Evolutionary conservation across 2,888 invertebrate species (phyloP).

Genomic region (Coenonympha arcania): DNA sequence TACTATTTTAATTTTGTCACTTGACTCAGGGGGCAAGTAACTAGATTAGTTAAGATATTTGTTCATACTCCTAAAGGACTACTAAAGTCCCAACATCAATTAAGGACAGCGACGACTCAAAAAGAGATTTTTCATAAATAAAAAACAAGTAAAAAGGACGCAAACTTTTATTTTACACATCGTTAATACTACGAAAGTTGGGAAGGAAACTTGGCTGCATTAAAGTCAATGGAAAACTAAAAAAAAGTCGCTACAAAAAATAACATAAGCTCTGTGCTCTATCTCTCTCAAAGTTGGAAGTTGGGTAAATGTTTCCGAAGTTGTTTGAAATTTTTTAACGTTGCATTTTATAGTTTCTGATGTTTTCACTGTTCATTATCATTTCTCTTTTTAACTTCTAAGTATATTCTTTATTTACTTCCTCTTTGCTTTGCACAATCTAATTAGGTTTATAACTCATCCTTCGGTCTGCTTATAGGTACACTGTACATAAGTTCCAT

Average conservation of each 20-base stretch:
- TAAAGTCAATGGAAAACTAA: constrained; percentile 49
- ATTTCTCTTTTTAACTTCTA: background rate
- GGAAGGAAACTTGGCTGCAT: constrained; percentile 44
- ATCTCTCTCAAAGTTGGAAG: constrained; percentile 44
- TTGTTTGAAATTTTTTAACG: constrained; percentile 41
- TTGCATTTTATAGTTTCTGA: constrained; percentile 29
- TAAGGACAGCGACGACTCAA: no score
- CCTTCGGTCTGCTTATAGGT: no score
- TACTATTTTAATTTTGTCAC: no score
- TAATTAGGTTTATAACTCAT: no score
- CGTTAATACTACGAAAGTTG: constrained; percentile 44
- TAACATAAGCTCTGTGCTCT: constrained; percentile 39
- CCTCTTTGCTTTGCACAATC: no score
- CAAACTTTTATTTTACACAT: constrained; percentile 27
- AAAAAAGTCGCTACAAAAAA: constrained; percentile 38
- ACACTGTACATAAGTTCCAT: no score
- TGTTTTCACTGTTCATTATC: constrained; percentile 8
- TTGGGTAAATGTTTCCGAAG: constrained; percentile 50
- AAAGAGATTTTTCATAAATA: background rate
- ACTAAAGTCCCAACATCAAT: no score
- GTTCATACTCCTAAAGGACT: no score
- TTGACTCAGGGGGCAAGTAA: no score
- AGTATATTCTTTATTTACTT: no score
- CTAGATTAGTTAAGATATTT: no score
- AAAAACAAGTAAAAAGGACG: constrained; percentile 12